Evolutionary conservation across 2,888 invertebrate species (phyloP).

Genomic region (Melinaea menophilus): DNA sequence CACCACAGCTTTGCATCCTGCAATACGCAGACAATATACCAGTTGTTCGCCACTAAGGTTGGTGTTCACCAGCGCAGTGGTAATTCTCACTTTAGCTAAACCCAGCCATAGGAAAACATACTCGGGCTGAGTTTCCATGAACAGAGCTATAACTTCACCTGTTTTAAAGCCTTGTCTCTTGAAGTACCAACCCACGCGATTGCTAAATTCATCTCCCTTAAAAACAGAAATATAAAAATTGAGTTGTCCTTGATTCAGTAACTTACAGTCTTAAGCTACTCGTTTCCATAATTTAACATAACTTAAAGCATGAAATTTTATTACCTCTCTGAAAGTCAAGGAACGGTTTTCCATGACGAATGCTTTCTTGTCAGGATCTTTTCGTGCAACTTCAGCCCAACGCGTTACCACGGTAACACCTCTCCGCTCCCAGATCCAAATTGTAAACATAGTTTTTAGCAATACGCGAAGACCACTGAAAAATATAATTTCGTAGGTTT

Average conservation of each 20-base stretch:
- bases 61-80: constrained; percentile 92
- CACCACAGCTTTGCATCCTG: constrained; percentile 87
- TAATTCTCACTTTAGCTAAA: constrained; percentile 88
- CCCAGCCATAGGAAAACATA: constrained; percentile 95
- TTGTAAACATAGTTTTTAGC: constrained; percentile 67
- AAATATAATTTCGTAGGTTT: not conserved
- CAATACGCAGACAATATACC: constrained; percentile 87
- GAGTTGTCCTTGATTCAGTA: not conserved
- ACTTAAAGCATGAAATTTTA: not conserved
- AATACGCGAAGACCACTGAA: constrained; percentile 77
- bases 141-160: constrained; percentile 91
- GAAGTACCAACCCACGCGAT: constrained; percentile 77
- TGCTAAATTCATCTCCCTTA: constrained; percentile 79
- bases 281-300: not conserved
- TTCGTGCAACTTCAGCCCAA: constrained; percentile 70
- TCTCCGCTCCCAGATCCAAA: constrained; percentile 73
- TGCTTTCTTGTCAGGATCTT: constrained; percentile 82
- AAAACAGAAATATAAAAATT: constrained; percentile 1
- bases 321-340: constrained; percentile 83
- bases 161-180: constrained; percentile 72
- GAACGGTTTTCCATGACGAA: constrained; percentile 82
- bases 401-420: constrained; percentile 77
- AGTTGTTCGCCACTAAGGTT: constrained; percentile 89
- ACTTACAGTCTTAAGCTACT: too few relatives aligned
- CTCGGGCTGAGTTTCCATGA: constrained; percentile 94